phyloP scores from a whole-genome alignment of 2,113 vertebrate genomes.

The Chloropsis hardwickii region DNA sequence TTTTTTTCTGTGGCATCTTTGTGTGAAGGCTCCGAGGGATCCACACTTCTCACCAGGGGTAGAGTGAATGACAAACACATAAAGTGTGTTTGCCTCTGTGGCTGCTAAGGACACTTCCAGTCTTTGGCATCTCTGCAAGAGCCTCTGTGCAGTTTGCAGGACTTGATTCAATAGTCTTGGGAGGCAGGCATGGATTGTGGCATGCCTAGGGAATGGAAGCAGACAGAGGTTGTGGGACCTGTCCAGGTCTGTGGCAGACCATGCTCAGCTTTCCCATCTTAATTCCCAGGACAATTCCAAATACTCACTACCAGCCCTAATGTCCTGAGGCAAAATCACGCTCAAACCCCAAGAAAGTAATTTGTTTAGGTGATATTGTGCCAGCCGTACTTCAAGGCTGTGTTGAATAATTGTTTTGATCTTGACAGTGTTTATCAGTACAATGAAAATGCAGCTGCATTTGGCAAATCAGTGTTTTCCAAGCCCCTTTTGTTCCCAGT shows the following conservation, averaged over 20 bases:
- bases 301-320: neutral
- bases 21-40: neutral
- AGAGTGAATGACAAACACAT: neutral
- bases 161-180: neutral
- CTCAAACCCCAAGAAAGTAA: neutral
- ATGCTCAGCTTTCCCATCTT: neutral
- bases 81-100: neutral
- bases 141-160: neutral
- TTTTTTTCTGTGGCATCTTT: neutral
- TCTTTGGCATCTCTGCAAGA: neutral
- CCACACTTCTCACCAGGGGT: neutral
- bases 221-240: neutral
- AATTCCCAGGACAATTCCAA: neutral
- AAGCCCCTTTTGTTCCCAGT: neutral
- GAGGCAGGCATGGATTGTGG: neutral
- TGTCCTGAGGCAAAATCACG: neutral
- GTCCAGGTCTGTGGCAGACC: neutral
- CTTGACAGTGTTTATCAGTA: neutral
- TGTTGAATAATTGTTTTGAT: neutral
- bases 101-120: neutral
- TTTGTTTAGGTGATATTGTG: neutral
- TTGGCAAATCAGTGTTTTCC: neutral
- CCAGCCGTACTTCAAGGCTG: neutral
- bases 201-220: neutral
- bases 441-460: neutral